Evolutionary conservation across 37 sponge, comb jelly and placozoan genomes (phyloP).

Genomic region (Beroe forskalii): DNA sequence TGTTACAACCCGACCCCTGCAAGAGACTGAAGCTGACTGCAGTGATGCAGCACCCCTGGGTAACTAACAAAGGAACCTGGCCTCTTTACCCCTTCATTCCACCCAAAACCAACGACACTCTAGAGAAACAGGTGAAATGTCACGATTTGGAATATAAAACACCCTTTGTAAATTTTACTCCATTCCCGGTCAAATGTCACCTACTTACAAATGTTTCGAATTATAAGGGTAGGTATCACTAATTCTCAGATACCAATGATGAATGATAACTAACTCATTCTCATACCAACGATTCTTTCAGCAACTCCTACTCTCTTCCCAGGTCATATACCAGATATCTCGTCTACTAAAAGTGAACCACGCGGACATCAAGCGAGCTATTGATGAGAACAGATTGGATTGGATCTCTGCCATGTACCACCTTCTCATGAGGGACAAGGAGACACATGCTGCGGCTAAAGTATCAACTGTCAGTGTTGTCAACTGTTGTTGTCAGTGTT

Average conservation of each 20-base stretch:
- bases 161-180: no score
- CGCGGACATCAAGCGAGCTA: conserved; percentile 77
- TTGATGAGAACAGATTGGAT: conserved; percentile 88
- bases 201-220: no score
- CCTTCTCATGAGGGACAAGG: conserved; percentile 72
- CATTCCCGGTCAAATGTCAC: no score
- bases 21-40: conserved; percentile 72
- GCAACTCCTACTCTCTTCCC: neutral
- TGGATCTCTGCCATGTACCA: conserved; percentile 96
- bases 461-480: neutral
- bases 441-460: neutral
- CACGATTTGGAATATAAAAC: no score
- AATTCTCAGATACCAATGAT: no score
- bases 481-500: no score
- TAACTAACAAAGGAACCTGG: conserved; percentile 83
- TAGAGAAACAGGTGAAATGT: conserved; percentile 72
- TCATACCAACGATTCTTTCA: neutral
- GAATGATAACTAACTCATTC: neutral
- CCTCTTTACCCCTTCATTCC: conserved; percentile 80
- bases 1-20: conserved; percentile 83
- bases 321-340: conserved; percentile 87
- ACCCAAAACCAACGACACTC: conserved; percentile 68
- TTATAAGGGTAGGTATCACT: no score
- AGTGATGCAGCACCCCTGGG: conserved; percentile 91
- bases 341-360: conserved; percentile 72